Conservation (phyloP, 2,888 invertebrate genomes). For the Pardosa pseudoannulata region DNA sequence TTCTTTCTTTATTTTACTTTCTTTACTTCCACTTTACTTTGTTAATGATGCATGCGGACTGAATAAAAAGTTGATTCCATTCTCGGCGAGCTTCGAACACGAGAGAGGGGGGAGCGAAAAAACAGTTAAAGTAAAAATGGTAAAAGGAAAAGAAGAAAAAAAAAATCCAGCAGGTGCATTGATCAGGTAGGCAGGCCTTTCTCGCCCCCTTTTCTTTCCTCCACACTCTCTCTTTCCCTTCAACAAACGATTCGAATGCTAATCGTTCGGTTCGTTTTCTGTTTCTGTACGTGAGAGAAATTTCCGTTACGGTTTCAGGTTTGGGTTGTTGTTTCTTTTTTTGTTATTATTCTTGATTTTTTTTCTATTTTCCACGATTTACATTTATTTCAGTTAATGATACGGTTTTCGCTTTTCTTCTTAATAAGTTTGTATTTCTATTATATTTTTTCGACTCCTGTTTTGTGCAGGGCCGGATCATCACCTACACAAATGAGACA, state of each 20-base stretch:
- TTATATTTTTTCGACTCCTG: too few species aligned
- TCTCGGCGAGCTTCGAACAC: background rate
- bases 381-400: slow-evolving; percentile 10
- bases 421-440: too few species aligned
- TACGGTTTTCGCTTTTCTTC: background rate
- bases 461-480: too few species aligned
- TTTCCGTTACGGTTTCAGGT: background rate
- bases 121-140: too few species aligned
- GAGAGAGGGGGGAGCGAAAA: too few species aligned
- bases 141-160: background rate
- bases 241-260: background rate
- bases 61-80: slow-evolving; percentile 12
- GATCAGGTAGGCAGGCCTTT: background rate
- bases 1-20: too few species aligned
- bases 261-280: background rate
- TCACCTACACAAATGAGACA: too few species aligned
- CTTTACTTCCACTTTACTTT: background rate
- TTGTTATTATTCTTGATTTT: too few species aligned
- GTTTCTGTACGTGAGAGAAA: background rate
- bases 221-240: background rate
- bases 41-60: slow-evolving; percentile 5
- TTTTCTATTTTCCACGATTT: background rate
- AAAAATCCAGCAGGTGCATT: slow-evolving; percentile 1
- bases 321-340: too few species aligned
- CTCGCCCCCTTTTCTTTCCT: too few species aligned